These are phyloP conservation scores for Caenorhabditis virilis DNA, from an alignment of 2,888 invertebrate genomes.

Conservation along the genomic window DNA sequence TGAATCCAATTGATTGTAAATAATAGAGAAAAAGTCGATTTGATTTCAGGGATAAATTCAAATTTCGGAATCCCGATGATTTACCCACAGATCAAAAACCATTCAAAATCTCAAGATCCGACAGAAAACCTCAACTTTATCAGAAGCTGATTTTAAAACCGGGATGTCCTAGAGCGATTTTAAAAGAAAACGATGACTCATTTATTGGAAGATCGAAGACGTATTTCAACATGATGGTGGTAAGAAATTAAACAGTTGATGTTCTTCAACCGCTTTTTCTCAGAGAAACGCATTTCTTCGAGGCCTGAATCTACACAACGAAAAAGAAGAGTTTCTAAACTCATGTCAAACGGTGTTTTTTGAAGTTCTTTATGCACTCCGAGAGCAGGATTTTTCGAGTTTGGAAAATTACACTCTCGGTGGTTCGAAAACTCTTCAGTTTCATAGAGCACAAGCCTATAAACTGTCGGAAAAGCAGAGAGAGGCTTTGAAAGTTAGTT, in stretches of 20 bases:
- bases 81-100: background rate
- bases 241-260: too few relatives aligned
- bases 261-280: too few relatives aligned
- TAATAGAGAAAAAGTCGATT: too few relatives aligned
- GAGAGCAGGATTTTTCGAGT: conserved; percentile 21
- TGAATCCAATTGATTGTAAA: too few relatives aligned
- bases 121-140: background rate
- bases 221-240: too few relatives aligned
- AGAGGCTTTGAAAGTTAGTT: conserved; percentile 20
- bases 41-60: background rate
- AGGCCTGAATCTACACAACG: conserved; percentile 13
- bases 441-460: conserved; percentile 14
- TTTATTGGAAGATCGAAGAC: too few relatives aligned
- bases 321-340: conserved; percentile 12
- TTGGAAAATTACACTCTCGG: conserved; percentile 18
- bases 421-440: conserved; percentile 22
- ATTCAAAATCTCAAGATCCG: background rate
- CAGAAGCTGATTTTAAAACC: background rate
- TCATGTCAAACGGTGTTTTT: conserved; percentile 6
- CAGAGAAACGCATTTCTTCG: conserved; percentile 23
- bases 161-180: background rate
- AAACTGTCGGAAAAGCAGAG: conserved; percentile 14
- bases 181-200: too few relatives aligned
- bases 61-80: background rate
- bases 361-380: conserved; percentile 17